Conservation (phyloP, 2,797 vertebrate species). For the Picus viridis region DNA sequence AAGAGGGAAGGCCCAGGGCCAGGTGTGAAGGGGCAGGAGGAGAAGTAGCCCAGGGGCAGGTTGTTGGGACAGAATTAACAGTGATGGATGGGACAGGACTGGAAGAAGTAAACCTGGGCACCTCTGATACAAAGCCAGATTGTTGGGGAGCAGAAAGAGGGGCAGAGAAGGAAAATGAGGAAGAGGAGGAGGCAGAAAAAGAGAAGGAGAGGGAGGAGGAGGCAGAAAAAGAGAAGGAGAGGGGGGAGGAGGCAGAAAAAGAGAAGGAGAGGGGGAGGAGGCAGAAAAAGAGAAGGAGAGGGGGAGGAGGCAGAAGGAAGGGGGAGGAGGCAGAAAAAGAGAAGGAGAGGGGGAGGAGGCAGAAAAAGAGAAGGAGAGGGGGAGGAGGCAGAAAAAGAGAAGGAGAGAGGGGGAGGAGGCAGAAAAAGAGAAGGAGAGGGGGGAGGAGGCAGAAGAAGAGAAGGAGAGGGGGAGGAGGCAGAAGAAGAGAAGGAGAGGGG, state of each 20-base stretch:
- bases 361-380: not conserved
- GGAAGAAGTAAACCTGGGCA: not conserved
- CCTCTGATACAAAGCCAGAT: not conserved
- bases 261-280: too few species aligned
- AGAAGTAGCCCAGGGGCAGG: not conserved
- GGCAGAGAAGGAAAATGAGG: not conserved
- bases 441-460: too few species aligned
- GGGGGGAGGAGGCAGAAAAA: too few species aligned
- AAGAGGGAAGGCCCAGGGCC: not conserved
- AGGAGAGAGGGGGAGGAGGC: not conserved
- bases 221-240: too few species aligned
- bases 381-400: too few species aligned
- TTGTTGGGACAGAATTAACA: not conserved
- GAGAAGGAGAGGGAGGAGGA: too few species aligned
- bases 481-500: rapidly evolving
- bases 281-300: not conserved
- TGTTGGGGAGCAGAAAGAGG: not conserved
- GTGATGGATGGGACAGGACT: not conserved
- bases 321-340: not conserved
- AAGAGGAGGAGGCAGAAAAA: not conserved
- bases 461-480: too few species aligned
- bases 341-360: not conserved
- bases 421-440: not conserved
- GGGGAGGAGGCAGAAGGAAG: not conserved
- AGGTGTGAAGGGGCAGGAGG: not conserved